Conservation (phyloP, 2,797 vertebrate genomes). For the Psittacula echo region DNA sequence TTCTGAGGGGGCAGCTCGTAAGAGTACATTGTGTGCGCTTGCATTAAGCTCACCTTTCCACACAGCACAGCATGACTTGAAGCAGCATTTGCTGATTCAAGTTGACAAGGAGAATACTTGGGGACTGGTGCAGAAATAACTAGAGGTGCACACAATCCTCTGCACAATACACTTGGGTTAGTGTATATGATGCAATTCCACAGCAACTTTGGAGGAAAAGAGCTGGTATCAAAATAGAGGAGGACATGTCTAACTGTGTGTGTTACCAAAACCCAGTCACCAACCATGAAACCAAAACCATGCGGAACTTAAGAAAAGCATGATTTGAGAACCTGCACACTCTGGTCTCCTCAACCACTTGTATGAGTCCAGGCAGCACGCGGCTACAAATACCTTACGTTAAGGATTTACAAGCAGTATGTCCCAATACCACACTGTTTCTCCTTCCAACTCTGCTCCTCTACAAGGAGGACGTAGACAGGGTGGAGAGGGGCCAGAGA, state of each 20-base stretch:
- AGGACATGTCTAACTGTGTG: neutral
- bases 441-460: neutral
- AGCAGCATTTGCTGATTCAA: neutral
- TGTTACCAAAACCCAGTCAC: neutral
- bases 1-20: neutral
- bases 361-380: rapidly evolving
- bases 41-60: neutral
- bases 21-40: neutral
- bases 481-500: neutral
- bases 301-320: rapidly evolving
- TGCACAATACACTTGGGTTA: neutral
- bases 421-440: neutral
- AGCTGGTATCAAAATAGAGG: neutral
- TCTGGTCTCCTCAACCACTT: neutral
- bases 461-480: neutral
- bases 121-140: neutral
- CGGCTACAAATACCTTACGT: rapidly evolving
- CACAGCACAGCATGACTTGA: neutral
- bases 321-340: neutral
- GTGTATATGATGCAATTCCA: slow-evolving; percentile 9
- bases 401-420: neutral
- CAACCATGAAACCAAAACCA: rapidly evolving
- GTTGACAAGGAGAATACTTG: slow-evolving; percentile 11
- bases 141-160: neutral
- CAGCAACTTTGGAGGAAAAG: neutral